phyloP scores from a whole-genome alignment of 2,113 vertebrate species.

The Anseranas semipalmata region DNA sequence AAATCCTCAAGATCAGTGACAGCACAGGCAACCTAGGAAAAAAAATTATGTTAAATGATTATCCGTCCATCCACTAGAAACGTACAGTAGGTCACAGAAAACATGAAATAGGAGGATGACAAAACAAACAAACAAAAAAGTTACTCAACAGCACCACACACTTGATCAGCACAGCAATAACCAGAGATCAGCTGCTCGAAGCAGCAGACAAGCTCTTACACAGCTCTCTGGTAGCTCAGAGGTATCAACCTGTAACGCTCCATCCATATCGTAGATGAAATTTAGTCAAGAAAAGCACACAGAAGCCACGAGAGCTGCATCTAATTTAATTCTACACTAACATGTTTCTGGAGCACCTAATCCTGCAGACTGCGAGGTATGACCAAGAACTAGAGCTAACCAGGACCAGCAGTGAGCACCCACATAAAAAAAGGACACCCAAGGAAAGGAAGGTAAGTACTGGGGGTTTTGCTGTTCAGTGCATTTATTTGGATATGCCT shows the following conservation, averaged over 20 bases:
- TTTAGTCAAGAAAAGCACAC: neutral
- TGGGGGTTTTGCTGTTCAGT: neutral
- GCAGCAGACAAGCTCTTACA: neutral
- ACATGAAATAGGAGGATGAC: neutral
- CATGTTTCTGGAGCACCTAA: neutral
- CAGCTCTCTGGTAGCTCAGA: neutral
- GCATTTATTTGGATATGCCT: neutral
- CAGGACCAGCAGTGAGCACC: neutral
- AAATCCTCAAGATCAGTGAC: neutral
- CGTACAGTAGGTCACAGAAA: neutral
- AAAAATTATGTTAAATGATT: neutral
- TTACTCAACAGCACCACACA: neutral
- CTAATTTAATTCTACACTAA: neutral
- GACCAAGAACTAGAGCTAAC: neutral
- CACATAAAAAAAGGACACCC: neutral
- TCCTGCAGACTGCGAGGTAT: neutral
- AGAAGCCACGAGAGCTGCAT: neutral
- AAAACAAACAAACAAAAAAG: neutral
- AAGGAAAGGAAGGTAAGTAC: neutral
- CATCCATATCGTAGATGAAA: accelerated
- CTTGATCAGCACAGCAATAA: neutral
- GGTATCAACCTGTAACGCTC: neutral
- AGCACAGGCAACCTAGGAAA: neutral
- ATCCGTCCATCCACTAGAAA: neutral
- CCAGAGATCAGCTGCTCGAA: neutral